A percentile compares a stretch with the other conserved stretches of the same genome.
phyloP scores from a whole-genome alignment of 64 coral and sea anemone genomes.

The Stylophora pistillata region DNA sequence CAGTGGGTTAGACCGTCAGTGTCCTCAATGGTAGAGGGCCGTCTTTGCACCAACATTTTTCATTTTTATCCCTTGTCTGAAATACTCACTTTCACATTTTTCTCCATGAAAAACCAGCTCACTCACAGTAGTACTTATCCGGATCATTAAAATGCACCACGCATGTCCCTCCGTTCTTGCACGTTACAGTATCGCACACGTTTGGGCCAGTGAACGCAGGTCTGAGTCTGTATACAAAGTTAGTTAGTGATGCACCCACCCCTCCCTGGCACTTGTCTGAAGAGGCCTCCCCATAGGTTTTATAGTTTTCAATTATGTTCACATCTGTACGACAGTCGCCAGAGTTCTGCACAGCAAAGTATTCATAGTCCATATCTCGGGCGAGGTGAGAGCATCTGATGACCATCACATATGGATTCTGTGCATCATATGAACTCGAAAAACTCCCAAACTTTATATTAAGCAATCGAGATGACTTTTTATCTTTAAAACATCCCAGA shows the following conservation, averaged over 20 bases:
- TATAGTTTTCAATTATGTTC: neutral
- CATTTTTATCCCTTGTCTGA: too few relatives aligned
- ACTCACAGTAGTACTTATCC: conserved; percentile 8
- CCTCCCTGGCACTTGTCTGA: conserved; percentile 24
- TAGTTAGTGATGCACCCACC: conserved; percentile 11
- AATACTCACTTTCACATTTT: neutral
- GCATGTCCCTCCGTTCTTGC: conserved; percentile 9
- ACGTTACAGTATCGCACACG: conserved; percentile 1
- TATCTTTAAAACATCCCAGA: neutral
- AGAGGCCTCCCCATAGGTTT: neutral
- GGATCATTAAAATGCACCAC: conserved; percentile 30
- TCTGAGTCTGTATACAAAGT: conserved; percentile 9
- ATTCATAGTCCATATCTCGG: conserved; percentile 19
- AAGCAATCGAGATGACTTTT: neutral
- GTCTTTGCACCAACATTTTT: too few relatives aligned
- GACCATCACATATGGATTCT: neutral
- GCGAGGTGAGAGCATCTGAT: conserved; percentile 17
- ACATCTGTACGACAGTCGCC: neutral
- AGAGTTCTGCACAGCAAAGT: conserved; percentile 26
- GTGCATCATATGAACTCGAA: neutral
- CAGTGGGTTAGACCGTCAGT: too few relatives aligned
- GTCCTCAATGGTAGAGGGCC: too few relatives aligned
- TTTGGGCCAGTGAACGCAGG: conserved; percentile 10
- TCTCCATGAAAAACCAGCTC: conserved; percentile 1
- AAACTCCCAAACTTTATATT: neutral